These are phyloP conservation scores for Brachionus koreanus DNA, from an alignment of 1,140 invertebrate genomes.

Conservation along the genomic window DNA sequence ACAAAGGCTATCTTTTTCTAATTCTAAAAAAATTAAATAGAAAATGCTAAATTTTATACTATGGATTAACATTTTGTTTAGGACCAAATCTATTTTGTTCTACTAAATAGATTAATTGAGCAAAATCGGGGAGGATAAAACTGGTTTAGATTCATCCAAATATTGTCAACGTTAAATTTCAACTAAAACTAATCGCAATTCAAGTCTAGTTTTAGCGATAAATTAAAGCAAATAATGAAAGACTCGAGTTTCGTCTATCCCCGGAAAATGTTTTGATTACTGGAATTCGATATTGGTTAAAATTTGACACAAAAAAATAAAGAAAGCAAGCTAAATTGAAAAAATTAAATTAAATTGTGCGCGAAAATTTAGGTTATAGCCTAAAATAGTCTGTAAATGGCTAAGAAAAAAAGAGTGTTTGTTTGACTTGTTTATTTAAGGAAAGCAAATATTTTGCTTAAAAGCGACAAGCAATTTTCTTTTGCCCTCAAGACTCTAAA, in stretches of 20 bases:
- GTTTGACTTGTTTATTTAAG: neutral
- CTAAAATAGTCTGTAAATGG: slow-evolving; percentile 2
- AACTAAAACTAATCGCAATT: neutral
- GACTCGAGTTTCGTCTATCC: neutral
- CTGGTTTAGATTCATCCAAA: neutral
- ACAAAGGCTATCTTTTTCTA: too few species aligned
- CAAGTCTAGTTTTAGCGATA: neutral
- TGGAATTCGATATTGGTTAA: neutral
- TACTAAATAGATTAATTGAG: neutral
- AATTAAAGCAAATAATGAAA: neutral
- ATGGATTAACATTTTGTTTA: neutral
- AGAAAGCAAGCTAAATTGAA: neutral
- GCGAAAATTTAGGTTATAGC: neutral
- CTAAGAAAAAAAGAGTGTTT: neutral
- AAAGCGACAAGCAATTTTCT: neutral
- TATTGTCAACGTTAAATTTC: neutral
- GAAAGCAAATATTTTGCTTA: neutral
- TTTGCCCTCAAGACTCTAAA: neutral
- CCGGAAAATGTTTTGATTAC: neutral
- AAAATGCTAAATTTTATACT: neutral
- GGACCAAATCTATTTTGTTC: neutral
- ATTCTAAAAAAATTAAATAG: neutral
- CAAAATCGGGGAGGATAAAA: neutral
- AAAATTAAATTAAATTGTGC: neutral
- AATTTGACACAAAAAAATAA: neutral